phyloP scores from a whole-genome alignment of 2,113 vertebrate species.

The Bombycilla garrulus region DNA sequence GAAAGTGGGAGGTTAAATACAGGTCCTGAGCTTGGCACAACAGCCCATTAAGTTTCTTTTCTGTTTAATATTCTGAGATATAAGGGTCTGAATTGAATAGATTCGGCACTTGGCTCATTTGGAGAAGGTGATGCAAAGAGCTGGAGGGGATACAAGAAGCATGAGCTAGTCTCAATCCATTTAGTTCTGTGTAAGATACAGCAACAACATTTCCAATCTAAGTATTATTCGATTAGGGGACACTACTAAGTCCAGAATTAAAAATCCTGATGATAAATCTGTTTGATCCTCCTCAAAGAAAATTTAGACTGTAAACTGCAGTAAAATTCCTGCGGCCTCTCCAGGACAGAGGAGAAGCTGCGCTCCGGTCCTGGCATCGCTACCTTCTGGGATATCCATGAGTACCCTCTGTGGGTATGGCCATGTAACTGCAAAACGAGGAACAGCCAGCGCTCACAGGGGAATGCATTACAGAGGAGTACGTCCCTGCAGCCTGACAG shows the following conservation, averaged over 20 bases:
- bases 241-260: background rate
- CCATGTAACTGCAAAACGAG: accelerated
- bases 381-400: background rate
- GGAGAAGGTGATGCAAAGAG: background rate
- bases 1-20: background rate
- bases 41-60: background rate
- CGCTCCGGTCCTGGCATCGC: accelerated
- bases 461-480: accelerated
- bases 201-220: background rate
- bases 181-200: background rate
- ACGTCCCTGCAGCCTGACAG: too few relatives aligned
- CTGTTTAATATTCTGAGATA: background rate
- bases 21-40: background rate
- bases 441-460: accelerated
- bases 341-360: background rate
- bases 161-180: accelerated
- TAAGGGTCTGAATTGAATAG: background rate
- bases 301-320: background rate
- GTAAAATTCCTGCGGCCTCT: accelerated
- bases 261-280: background rate
- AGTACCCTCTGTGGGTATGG: background rate
- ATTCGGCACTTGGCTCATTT: background rate
- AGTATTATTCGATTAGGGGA: background rate
- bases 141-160: background rate
- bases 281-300: background rate